Percentiles rank a stretch among this genome's conserved stretches.
phyloP scores from a whole-genome alignment of 2,888 invertebrate genomes.

The Unio pictorum region DNA sequence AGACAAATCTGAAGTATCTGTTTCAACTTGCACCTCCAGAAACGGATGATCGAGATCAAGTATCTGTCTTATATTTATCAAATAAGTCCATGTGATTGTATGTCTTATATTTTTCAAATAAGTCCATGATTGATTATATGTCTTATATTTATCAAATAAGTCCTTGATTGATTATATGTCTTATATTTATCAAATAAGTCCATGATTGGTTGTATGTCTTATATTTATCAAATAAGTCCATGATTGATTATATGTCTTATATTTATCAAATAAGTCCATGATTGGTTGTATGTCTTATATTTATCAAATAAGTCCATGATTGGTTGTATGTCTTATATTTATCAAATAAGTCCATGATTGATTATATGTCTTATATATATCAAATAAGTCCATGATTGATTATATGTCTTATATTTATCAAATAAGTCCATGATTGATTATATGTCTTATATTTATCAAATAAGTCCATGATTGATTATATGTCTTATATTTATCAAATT shows the following conservation, averaged over 20 bases:
- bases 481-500: not conserved
- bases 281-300: constrained; percentile 20
- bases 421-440: constrained; percentile 3
- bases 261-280: constrained; percentile 4
- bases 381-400: not conserved
- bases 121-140: constrained; percentile 1
- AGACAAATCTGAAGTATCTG: constrained; percentile 49
- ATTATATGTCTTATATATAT: constrained; percentile 3
- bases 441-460: not conserved
- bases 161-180: constrained; percentile 1
- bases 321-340: not conserved
- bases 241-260: constrained; percentile 2
- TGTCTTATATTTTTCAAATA: not conserved
- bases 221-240: not conserved
- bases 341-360: not conserved
- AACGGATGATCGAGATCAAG: constrained; percentile 33
- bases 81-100: constrained; percentile 3
- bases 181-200: not conserved
- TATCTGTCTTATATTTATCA: constrained; percentile 3
- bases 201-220: constrained; percentile 2
- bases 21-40: constrained; percentile 50
- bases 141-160: not conserved
- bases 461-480: constrained; percentile 2
- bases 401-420: too few relatives aligned
- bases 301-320: not conserved